A percentile compares a stretch with the other conserved stretches of the same genome.
phyloP scores from a whole-genome alignment of 2,113 vertebrate genomes.

The Dipodomys merriami region DNA sequence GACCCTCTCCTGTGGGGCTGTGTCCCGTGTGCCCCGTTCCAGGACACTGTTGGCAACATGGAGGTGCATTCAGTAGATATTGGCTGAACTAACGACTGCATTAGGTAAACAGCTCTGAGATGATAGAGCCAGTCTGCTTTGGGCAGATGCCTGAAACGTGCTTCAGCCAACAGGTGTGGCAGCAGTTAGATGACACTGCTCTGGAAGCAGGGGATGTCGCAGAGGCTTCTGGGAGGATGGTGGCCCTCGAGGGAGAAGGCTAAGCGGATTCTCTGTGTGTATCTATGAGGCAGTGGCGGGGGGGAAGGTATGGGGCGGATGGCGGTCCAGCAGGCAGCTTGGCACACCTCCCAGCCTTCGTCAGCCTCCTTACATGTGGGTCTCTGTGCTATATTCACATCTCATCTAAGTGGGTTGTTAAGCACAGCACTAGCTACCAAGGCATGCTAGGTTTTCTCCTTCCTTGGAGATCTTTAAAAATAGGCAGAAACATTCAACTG shows the following conservation, averaged over 20 bases:
- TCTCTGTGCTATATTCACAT: conserved; percentile 78
- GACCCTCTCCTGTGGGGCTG: neutral
- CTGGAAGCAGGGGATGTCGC: neutral
- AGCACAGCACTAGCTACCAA: conserved; percentile 73
- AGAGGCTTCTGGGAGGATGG: neutral
- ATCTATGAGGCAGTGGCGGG: conserved; percentile 61
- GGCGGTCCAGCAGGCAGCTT: conserved; percentile 73
- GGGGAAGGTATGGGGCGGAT: conserved; percentile 56
- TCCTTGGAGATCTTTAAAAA: conserved; percentile 81
- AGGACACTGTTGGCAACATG: neutral
- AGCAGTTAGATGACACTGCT: neutral
- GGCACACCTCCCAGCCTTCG: conserved; percentile 77
- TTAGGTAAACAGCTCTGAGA: neutral
- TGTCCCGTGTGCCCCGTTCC: neutral
- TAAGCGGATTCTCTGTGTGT: neutral
- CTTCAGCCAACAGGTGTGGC: conserved; percentile 38
- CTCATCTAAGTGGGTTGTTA: conserved; percentile 79
- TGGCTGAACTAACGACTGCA: neutral
- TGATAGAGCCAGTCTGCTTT: neutral
- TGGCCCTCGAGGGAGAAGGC: conserved; percentile 23
- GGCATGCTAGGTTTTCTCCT: conserved; percentile 75
- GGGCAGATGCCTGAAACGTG: neutral
- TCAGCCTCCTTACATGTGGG: conserved; percentile 80
- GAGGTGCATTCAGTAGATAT: neutral
- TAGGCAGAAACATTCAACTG: conserved; percentile 69